These are phyloP conservation scores for Jaculus jaculus DNA, from an alignment of 2,113 vertebrate genomes.

Conservation along the genomic window DNA sequence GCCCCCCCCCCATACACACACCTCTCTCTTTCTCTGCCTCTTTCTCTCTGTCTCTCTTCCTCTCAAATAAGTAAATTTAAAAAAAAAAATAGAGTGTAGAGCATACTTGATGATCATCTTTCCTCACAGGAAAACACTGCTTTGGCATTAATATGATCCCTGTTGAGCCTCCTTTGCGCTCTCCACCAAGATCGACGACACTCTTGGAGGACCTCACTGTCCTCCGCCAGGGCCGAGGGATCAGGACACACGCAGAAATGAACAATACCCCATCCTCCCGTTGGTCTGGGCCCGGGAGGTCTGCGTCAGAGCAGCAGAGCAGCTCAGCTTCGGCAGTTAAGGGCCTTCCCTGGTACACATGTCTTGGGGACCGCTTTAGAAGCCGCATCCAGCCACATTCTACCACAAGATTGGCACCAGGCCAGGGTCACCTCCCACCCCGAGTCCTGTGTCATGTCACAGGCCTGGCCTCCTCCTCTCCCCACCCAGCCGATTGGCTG, in stretches of 20 bases:
- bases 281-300: neutral
- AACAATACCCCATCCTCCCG: no score
- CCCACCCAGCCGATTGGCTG: neutral
- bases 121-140: neutral
- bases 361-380: neutral
- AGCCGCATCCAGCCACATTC: neutral
- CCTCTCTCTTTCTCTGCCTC: no score
- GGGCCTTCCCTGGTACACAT: neutral
- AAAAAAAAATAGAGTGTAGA: neutral
- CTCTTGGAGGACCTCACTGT: neutral
- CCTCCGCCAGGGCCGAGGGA: rapidly evolving
- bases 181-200: rapidly evolving
- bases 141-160: neutral
- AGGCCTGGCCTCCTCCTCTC: neutral
- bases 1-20: no score
- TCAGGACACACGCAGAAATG: neutral
- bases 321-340: neutral
- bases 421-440: neutral
- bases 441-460: neutral
- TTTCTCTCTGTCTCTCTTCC: no score
- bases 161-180: rapidly evolving
- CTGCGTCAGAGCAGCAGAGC: no score
- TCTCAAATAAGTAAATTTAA: no score
- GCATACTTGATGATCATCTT: neutral
- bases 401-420: neutral